A percentile compares a stretch with the other conserved stretches of the same genome.
phyloP scores from a whole-genome alignment of 2,888 invertebrate species.

The Drepanosiphum platanoidis region DNA sequence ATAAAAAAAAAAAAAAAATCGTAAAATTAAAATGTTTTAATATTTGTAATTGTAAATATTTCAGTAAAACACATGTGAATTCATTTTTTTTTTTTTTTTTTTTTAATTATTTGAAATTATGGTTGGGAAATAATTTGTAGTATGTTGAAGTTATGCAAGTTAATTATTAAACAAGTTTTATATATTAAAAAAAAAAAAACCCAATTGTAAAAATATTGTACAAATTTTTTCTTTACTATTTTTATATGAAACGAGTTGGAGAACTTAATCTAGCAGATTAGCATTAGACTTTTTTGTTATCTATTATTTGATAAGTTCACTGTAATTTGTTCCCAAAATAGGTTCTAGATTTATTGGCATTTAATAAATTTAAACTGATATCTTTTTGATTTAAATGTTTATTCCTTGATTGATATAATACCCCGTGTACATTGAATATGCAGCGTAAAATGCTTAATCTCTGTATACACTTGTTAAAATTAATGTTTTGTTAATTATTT shows the following conservation, averaged over 20 bases:
- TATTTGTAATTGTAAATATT: constrained; percentile 58
- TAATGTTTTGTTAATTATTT: background rate
- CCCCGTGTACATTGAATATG: background rate
- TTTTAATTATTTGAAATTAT: constrained; percentile 44
- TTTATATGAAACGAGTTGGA: constrained; percentile 59
- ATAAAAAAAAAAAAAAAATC: constrained; percentile 25
- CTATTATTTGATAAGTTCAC: constrained; percentile 61
- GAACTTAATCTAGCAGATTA: constrained; percentile 53
- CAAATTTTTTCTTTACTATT: constrained; percentile 62
- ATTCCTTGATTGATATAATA: background rate
- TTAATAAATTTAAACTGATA: constrained; percentile 59
- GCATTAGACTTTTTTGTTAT: constrained; percentile 60
- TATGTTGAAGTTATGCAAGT: constrained; percentile 47
- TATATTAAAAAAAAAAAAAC: constrained; percentile 44
- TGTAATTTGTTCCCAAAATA: constrained; percentile 60
- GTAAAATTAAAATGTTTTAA: constrained; percentile 41
- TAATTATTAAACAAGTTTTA: constrained; percentile 47
- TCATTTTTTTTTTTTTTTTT: constrained; percentile 35
- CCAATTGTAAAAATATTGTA: constrained; percentile 59
- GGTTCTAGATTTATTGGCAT: constrained; percentile 59
- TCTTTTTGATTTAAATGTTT: constrained; percentile 43
- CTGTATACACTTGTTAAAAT: background rate
- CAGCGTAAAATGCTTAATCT: background rate
- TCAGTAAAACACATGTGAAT: constrained; percentile 48
- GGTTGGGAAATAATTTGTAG: constrained; percentile 55